Evolutionary conservation across 1,140 invertebrate species (phyloP).

Genomic region (Plutomurus gul): DNA sequence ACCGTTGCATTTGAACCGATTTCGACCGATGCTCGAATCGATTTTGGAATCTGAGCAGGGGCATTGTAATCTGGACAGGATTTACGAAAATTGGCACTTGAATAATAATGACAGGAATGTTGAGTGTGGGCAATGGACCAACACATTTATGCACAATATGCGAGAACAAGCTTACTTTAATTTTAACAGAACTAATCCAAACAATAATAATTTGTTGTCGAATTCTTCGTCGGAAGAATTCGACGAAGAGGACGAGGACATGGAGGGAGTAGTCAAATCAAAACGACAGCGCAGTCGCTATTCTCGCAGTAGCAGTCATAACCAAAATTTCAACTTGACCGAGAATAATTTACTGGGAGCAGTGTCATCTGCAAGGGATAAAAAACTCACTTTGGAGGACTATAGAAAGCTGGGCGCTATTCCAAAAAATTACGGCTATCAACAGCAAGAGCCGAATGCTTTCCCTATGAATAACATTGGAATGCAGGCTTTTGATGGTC

Average conservation of each 20-base stretch:
- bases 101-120: background rate
- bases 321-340: background rate
- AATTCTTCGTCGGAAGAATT: background rate
- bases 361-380: background rate
- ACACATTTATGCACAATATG: constrained; percentile 46
- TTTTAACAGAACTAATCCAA: background rate
- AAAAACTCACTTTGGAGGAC: constrained; percentile 42
- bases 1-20: constrained; percentile 10
- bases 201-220: background rate
- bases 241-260: background rate
- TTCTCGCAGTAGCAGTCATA: background rate
- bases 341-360: background rate
- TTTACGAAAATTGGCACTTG: constrained; percentile 42
- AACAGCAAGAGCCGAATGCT: background rate
- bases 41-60: constrained; percentile 37
- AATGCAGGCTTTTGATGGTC: background rate
- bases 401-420: constrained; percentile 49
- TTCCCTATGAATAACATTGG: background rate
- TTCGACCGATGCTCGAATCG: constrained; percentile 44
- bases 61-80: background rate
- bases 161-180: background rate
- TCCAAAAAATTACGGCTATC: constrained; percentile 42
- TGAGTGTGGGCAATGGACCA: constrained; percentile 23
- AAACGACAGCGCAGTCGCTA: background rate
- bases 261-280: constrained; percentile 8